phyloP scores from a whole-genome alignment of 2,113 vertebrate genomes.

The Noturus placidus region DNA sequence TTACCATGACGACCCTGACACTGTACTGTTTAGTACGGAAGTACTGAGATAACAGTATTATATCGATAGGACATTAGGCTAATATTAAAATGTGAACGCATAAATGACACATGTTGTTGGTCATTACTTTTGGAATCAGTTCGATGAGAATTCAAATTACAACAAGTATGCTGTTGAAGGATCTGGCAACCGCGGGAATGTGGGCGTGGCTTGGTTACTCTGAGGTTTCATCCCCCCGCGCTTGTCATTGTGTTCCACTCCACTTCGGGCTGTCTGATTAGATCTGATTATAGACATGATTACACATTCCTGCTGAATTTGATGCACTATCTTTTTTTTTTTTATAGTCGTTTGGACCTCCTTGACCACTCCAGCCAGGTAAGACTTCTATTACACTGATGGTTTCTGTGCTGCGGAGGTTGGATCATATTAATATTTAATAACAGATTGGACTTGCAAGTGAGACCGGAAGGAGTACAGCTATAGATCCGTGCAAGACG shows the following conservation, averaged over 20 bases:
- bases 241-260: background rate
- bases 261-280: background rate
- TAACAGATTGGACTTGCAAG: background rate
- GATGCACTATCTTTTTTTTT: background rate
- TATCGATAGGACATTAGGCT: no score
- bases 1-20: background rate
- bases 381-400: background rate
- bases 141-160: background rate
- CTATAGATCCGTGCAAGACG: background rate
- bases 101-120: background rate
- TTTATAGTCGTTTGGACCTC: background rate
- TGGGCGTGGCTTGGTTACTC: background rate
- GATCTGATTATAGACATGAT: no score
- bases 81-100: background rate
- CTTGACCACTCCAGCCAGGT: background rate
- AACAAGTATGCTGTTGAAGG: fast-evolving
- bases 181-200: background rate
- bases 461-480: background rate
- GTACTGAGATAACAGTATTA: background rate
- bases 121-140: background rate
- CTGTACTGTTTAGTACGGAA: background rate
- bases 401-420: background rate
- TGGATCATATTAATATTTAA: background rate
- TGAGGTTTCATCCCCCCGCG: background rate
- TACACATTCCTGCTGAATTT: background rate